Conservation (phyloP, 2,888 invertebrate species). For the Eupithecia subumbrata region DNA sequence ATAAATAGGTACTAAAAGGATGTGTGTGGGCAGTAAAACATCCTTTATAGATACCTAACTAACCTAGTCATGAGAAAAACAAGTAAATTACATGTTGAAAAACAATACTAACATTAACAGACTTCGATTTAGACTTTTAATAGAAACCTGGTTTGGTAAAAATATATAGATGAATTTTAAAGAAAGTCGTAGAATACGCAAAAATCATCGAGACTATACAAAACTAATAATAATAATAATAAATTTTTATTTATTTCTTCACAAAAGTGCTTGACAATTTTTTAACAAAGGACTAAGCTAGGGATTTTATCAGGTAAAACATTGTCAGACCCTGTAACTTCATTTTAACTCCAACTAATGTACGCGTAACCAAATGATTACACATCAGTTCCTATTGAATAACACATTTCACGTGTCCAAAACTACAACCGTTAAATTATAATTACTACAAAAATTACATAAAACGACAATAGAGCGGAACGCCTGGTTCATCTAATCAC, state of each 20-base stretch:
- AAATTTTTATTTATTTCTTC: too few species aligned
- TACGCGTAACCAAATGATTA: background rate
- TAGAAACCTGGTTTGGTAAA: too few species aligned
- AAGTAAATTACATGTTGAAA: background rate
- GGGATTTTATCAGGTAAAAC: too few species aligned
- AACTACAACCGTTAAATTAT: constrained; percentile 39
- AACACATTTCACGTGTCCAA: constrained; percentile 27
- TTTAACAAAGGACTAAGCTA: too few species aligned
- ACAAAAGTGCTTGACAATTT: too few species aligned
- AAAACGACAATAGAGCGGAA: constrained; percentile 42
- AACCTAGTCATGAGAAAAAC: background rate
- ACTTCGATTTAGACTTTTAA: background rate
- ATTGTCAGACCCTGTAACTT: too few species aligned
- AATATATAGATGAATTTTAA: background rate
- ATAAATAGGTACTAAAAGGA: background rate
- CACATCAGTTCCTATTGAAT: constrained; percentile 19
- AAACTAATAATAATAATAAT: too few species aligned
- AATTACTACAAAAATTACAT: constrained; percentile 43
- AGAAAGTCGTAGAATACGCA: background rate
- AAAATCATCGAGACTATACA: background rate
- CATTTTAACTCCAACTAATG: background rate
- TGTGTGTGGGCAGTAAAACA: constrained; percentile 4
- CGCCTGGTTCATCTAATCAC: constrained; percentile 49
- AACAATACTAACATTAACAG: background rate
- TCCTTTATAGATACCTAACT: constrained; percentile 3